These are phyloP conservation scores for Mesocentrotus franciscanus DNA, from an alignment of 53 echinoderm and acorn worm species.

Conservation along the genomic window DNA sequence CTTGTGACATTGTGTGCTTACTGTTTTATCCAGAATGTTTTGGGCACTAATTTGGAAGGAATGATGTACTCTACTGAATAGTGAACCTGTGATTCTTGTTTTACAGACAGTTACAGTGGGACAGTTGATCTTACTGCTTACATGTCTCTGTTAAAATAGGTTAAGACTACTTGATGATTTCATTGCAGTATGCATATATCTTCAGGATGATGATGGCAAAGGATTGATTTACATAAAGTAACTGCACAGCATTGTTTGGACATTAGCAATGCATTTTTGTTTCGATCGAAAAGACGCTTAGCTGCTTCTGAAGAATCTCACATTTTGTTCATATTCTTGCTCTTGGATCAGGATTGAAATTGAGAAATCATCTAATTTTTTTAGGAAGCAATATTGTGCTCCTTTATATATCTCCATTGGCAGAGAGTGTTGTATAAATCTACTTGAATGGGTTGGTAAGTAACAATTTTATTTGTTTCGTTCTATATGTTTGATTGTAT, in stretches of 20 bases:
- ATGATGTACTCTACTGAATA: background rate
- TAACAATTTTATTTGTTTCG: background rate
- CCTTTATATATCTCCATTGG: background rate
- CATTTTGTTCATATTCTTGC: background rate
- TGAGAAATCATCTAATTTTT: constrained; percentile 4
- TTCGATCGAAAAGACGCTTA: background rate
- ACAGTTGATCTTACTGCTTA: background rate
- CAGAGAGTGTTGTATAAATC: constrained; percentile 32
- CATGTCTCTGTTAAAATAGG: background rate
- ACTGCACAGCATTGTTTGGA: background rate
- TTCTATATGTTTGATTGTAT: background rate
- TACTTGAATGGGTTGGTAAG: constrained; percentile 67
- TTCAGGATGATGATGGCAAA: constrained; percentile 13
- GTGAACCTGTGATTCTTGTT: background rate
- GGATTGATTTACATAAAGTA: background rate
- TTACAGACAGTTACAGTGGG: background rate
- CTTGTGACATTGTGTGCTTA: background rate
- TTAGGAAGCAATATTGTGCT: background rate
- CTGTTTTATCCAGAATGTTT: background rate
- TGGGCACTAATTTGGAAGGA: background rate
- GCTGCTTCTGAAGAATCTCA: background rate
- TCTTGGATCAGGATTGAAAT: background rate
- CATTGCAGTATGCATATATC: background rate
- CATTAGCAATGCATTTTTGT: background rate
- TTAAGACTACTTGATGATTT: background rate